These are phyloP conservation scores for Alentia gelatinosa DNA, from an alignment of 2,888 invertebrate genomes.

Conservation along the genomic window DNA sequence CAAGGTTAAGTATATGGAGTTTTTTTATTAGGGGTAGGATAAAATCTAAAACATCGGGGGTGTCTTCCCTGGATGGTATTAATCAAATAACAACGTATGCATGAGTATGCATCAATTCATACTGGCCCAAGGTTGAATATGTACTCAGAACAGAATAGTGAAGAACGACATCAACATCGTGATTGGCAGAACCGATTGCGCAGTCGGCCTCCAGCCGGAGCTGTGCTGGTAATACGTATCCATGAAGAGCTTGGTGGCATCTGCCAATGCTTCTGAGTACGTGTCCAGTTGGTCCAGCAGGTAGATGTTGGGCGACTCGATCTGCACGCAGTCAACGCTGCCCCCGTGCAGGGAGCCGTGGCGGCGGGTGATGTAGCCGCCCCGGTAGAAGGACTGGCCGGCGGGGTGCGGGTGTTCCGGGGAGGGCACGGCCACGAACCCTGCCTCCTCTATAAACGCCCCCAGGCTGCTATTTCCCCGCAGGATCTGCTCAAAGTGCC, in stretches of 20 bases:
- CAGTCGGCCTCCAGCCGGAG: too few species aligned
- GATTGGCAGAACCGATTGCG: too few species aligned
- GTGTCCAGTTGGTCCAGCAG: background rate
- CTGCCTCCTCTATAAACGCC: background rate
- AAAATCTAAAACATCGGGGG: too few species aligned
- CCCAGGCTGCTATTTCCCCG: background rate
- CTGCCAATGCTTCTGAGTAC: background rate
- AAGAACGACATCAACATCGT: too few species aligned
- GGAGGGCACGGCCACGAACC: background rate
- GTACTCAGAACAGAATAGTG: too few species aligned
- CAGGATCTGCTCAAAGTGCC: background rate
- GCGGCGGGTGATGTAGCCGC: background rate
- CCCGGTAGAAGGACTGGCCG: background rate
- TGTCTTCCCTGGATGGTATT: too few species aligned
- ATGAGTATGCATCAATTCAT: too few species aligned
- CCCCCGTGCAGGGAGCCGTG: conserved; percentile 27
- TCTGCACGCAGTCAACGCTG: background rate
- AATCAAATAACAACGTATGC: too few species aligned
- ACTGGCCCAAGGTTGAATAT: too few species aligned
- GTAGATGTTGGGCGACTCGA: background rate
- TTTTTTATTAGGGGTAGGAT: too few species aligned
- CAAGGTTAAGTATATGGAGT: too few species aligned
- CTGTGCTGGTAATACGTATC: too few species aligned
- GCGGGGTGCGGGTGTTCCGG: background rate
- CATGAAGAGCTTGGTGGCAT: background rate